Percentiles rank a stretch among this genome's conserved stretches.
These are phyloP conservation scores for Drosophila pruinosa DNA, from an alignment of 1,140 invertebrate species.

Conservation along the genomic window DNA sequence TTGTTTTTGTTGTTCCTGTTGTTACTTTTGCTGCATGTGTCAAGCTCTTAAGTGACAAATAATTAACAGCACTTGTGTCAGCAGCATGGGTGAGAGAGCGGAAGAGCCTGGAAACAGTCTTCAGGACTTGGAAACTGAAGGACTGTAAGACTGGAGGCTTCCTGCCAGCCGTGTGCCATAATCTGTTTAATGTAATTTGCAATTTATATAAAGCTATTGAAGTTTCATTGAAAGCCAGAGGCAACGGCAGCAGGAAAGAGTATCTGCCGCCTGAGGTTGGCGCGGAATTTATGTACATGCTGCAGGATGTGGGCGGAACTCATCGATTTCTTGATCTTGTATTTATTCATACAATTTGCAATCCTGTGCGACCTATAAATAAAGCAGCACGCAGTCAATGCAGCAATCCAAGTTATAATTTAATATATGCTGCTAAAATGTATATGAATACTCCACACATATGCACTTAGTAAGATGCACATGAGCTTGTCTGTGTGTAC, in stretches of 20 bases:
- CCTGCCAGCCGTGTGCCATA: conserved; percentile 33
- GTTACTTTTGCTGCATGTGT: conserved; percentile 56
- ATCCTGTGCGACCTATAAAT: background rate
- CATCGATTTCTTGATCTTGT: conserved; percentile 60
- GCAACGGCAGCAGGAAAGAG: background rate
- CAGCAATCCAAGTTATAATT: background rate
- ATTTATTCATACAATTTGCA: conserved; percentile 60
- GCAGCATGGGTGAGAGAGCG: conserved; percentile 9
- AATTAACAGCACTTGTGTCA: conserved; percentile 76
- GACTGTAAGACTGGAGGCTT: conserved; percentile 4
- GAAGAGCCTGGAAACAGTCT: background rate
- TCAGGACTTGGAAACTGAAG: background rate
- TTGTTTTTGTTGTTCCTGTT: conserved; percentile 27
- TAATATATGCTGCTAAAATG: conserved; percentile 20
- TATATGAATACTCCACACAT: background rate
- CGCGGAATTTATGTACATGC: conserved; percentile 52
- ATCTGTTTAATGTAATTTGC: conserved; percentile 81
- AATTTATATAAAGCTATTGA: conserved; percentile 80
- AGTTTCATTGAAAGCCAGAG: conserved; percentile 52
- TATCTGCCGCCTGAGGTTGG: background rate
- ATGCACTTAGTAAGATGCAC: background rate
- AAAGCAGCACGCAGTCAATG: conserved; percentile 8
- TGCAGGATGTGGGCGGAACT: conserved; percentile 21
- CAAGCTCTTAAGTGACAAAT: conserved; percentile 73
- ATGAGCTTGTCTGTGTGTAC: background rate